A percentile compares a stretch with the other conserved stretches of the same genome.
Evolutionary conservation across 2,113 vertebrate species (phyloP).

Genomic region (Istiophorus platypterus): DNA sequence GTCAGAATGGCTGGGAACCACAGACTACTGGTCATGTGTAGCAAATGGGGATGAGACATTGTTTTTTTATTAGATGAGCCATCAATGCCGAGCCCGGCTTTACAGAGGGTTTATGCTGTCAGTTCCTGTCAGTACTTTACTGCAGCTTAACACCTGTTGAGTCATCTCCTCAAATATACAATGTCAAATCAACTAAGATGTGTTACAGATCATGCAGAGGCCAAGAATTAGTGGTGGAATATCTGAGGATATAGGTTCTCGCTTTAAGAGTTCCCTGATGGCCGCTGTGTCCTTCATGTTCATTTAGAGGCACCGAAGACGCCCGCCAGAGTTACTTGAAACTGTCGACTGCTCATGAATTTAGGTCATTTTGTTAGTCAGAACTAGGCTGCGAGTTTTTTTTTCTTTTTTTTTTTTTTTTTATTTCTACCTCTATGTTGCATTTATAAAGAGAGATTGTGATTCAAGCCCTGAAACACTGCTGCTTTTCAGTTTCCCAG

Average conservation of each 20-base stretch:
- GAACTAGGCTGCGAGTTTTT: background rate
- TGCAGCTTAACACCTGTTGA: background rate
- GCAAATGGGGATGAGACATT: background rate
- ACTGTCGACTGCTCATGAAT: constrained; percentile 36
- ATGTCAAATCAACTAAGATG: constrained; percentile 2
- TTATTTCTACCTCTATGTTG: background rate
- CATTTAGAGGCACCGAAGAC: constrained; percentile 38
- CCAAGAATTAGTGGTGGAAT: constrained; percentile 14
- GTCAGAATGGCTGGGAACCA: background rate
- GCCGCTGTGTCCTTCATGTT: constrained; percentile 41
- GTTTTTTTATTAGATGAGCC: background rate
- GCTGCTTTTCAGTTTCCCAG: constrained; percentile 8
- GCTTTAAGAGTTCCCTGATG: constrained; percentile 19
- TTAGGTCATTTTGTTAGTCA: constrained; percentile 51
- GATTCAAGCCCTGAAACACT: constrained; percentile 1
- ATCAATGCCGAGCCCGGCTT: constrained; percentile 1
- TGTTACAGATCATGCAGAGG: background rate
- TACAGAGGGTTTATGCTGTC: constrained; percentile 17
- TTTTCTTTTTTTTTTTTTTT: constrained; percentile 38
- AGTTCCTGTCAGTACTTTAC: constrained; percentile 3
- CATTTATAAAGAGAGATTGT: constrained; percentile 33
- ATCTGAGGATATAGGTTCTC: constrained; percentile 9
- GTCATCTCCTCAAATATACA: constrained; percentile 7
- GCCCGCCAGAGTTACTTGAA: background rate
- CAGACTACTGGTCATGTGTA: background rate